A percentile compares a stretch with the other conserved stretches of the same genome.
Evolutionary conservation across 1,140 invertebrate species (phyloP).

Genomic region (Pentalonia nigronervosa): DNA sequence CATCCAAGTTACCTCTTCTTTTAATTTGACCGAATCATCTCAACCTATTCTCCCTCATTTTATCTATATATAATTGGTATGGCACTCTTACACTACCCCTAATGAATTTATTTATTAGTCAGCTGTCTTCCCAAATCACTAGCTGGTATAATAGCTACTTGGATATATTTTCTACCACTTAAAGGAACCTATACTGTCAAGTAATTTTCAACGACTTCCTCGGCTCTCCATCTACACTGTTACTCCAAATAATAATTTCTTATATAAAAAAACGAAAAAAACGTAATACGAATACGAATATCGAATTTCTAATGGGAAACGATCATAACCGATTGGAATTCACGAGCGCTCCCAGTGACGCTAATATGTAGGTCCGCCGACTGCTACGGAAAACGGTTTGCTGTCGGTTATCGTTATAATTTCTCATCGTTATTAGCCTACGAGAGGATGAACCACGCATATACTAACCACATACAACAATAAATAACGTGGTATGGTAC

Average conservation of each 20-base stretch:
- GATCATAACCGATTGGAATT: neutral
- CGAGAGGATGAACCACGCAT: neutral
- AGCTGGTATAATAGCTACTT: neutral
- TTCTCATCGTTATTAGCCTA: neutral
- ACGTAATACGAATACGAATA: no score
- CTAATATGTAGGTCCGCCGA: neutral
- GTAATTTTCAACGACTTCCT: neutral
- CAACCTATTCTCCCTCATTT: neutral
- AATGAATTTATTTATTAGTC: neutral
- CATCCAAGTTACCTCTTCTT: neutral
- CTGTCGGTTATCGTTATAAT: neutral
- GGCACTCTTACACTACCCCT: neutral
- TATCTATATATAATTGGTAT: neutral
- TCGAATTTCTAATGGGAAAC: neutral
- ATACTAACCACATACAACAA: neutral
- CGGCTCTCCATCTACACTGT: no score
- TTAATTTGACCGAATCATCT: neutral
- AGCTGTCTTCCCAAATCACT: neutral
- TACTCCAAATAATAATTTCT: no score
- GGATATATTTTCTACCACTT: neutral
- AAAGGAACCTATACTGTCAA: conserved; percentile 3
- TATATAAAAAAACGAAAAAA: no score
- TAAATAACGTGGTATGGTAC: neutral
- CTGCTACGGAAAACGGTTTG: neutral
- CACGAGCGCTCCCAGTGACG: neutral